Conservation (phyloP, 2,113 vertebrate species). For the Lagenorhynchus albirostris region DNA sequence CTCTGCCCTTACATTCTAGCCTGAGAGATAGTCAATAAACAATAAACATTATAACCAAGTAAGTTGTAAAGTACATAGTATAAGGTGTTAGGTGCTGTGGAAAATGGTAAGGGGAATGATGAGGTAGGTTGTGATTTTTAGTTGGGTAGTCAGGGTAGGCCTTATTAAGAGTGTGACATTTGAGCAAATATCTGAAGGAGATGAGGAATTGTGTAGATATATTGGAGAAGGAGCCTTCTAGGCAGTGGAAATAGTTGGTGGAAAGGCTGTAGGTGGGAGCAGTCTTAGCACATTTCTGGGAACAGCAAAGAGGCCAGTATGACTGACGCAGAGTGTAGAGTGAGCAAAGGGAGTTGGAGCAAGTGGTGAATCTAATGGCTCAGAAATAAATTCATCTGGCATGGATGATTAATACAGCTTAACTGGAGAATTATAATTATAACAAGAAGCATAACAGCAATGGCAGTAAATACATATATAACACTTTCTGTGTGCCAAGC, state of each 20-base stretch:
- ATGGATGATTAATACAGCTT: neutral
- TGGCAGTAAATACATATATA: neutral
- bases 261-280: neutral
- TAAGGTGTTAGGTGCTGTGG: neutral
- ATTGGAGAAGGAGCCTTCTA: neutral
- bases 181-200: neutral
- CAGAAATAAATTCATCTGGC: neutral
- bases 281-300: neutral
- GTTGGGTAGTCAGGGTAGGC: neutral
- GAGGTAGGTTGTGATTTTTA: neutral
- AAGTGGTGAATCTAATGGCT: neutral
- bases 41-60: neutral
- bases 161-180: constrained; percentile 11
- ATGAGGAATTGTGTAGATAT: neutral
- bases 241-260: neutral
- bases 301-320: neutral
- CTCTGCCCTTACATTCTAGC: neutral
- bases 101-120: neutral
- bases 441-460: neutral
- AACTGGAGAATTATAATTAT: neutral
- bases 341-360: neutral
- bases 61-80: neutral
- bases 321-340: neutral
- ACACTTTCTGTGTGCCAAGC: neutral
- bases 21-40: neutral